Base-by-base conservation (phyloP, 2,113 vertebrate species). In the Mormyrus iriodes region DNA sequence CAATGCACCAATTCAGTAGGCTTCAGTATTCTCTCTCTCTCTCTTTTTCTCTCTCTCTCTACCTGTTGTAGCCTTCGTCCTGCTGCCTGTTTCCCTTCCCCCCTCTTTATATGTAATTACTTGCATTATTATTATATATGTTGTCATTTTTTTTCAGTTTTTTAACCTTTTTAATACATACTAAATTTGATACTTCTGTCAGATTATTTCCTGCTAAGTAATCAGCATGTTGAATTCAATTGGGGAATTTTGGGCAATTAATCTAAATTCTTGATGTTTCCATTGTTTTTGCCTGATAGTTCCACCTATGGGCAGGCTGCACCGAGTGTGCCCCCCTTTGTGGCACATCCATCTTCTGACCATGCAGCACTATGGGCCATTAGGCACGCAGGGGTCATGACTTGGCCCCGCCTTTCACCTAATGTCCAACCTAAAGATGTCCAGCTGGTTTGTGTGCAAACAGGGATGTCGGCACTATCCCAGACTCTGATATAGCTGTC, bases 51-150 rank as follows among this genome's bases (percentile, higher is more conserved):
- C 13, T 17, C 69, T 39, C 31, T 95, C 96, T 97, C 96, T 97
- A 97, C 98, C 96, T 98, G 96, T 99, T 96, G 96, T 99, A 99
- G 61, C 61, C 95, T 95, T 98, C 97, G 98, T 98, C 97, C 97
- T 98, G 98, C 97, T 99, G 98, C 98, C 97, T 98, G 98, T 97
- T 97, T 51, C 97, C 97, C 98, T 97, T 96, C 97, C 98, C 97
- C 92, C 95, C 93, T 94, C 89, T 92, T 10, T 61, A 93, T 94
- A 93, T 95, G 94, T 91, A 73, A 44, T 88, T 88, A 88, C 12
- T 69, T 48, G 91, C 91, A 91, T 90, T 91, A 92, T 92, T 95
- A 95, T 31, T 69, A 9, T 69, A 10, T 69, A 69, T 69, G n/a
- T 69, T 65, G 61, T 27, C 61, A 69, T 96, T 95, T 92, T 92